Conservation (phyloP, 2,113 vertebrate species). For the Oryzias curvinotus region DNA sequence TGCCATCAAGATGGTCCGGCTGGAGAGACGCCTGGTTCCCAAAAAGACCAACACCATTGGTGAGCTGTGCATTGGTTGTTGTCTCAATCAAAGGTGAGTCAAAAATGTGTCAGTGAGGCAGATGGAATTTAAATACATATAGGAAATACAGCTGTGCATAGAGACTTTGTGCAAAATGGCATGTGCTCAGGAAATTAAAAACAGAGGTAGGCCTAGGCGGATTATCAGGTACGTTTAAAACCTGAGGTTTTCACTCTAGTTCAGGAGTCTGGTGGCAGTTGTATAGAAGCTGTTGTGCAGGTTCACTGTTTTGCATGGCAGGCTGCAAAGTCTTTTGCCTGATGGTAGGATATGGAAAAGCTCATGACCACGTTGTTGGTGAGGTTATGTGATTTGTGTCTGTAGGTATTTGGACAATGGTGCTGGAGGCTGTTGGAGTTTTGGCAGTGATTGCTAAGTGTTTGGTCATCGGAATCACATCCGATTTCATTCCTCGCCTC, state of each 20-base stretch:
- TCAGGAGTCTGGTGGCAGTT: neutral
- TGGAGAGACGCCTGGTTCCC: conserved; percentile 84
- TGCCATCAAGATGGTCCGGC: conserved; percentile 86
- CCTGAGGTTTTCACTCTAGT: neutral
- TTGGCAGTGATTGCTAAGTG: conserved; percentile 92
- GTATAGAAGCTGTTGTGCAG: neutral
- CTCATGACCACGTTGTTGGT: neutral
- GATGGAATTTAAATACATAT: too few relatives aligned
- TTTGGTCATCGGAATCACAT: conserved; percentile 88
- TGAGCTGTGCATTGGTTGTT: conserved; percentile 53
- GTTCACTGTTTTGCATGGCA: neutral
- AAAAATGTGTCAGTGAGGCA: neutral
- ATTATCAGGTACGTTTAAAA: neutral
- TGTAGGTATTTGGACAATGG: conserved; percentile 86
- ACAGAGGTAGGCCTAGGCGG: too few relatives aligned
- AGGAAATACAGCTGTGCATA: too few relatives aligned
- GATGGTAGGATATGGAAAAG: neutral
- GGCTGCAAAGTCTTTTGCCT: neutral
- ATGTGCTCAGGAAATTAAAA: too few relatives aligned
- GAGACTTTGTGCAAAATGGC: too few relatives aligned
- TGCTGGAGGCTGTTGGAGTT: conserved; percentile 86
- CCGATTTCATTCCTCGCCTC: conserved; percentile 89
- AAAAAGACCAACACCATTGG: conserved; percentile 91
- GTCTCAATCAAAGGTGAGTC: too few relatives aligned
- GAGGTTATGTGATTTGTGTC: neutral